phyloP scores from a whole-genome alignment of 2,888 invertebrate genomes.

The Xylocampa areola region DNA sequence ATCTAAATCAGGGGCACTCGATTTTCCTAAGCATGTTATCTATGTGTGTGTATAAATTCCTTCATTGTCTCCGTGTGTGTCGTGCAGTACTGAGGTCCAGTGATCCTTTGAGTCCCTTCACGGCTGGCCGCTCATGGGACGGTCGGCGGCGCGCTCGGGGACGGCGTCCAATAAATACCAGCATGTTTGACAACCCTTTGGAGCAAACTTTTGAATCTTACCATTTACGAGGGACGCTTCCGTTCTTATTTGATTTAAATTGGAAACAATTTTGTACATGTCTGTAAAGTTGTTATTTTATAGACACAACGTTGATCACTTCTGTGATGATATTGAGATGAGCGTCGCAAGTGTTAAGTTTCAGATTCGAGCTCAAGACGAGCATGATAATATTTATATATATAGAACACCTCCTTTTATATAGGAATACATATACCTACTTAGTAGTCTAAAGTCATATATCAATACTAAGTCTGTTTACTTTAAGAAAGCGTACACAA shows the following conservation, averaged over 20 bases:
- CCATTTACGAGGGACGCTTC: conserved; percentile 2
- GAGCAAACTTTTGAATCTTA: conserved; percentile 26
- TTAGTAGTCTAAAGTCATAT: too few relatives aligned
- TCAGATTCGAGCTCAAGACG: too few relatives aligned
- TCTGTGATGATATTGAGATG: neutral
- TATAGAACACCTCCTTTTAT: too few relatives aligned
- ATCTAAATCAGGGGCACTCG: neutral
- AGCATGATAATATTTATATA: too few relatives aligned
- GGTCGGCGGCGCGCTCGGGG: neutral
- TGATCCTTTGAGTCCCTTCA: conserved; percentile 44
- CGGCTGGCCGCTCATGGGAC: conserved; percentile 20
- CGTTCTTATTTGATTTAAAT: conserved; percentile 11
- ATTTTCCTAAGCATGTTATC: neutral
- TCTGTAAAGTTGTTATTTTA: conserved; percentile 4
- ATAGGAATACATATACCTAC: too few relatives aligned
- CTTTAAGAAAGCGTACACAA: too few relatives aligned
- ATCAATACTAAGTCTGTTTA: too few relatives aligned
- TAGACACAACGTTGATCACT: neutral
- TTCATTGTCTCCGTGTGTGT: conserved; percentile 19
- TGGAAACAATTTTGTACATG: conserved; percentile 10
- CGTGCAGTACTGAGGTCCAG: conserved; percentile 14
- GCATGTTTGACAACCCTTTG: conserved; percentile 29
- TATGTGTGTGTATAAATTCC: conserved; percentile 5
- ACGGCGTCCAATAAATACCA: conserved; percentile 23
- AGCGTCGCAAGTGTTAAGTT: too few relatives aligned